phyloP scores from a whole-genome alignment of 2,113 vertebrate genomes.

The Hyperopisus bebe region DNA sequence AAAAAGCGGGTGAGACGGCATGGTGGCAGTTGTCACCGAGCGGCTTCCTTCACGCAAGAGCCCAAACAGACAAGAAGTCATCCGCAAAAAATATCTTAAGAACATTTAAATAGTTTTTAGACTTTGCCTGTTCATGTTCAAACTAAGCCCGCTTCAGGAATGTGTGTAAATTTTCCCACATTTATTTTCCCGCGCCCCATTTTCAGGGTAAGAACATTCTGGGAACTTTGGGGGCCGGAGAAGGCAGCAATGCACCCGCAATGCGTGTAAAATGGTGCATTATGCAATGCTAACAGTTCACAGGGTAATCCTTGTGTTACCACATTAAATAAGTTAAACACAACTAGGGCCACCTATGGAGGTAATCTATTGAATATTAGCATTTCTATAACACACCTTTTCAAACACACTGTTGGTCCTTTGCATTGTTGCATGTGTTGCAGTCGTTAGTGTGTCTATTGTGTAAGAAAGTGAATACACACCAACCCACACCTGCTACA shows the following conservation, averaged over 20 bases:
- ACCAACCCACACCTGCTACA: neutral
- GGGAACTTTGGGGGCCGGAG: neutral
- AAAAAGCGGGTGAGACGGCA: constrained; percentile 52
- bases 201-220: neutral
- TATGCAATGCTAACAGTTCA: neutral
- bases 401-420: neutral
- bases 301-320: neutral
- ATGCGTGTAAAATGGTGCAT: neutral
- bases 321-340: neutral
- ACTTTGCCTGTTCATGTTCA: neutral
- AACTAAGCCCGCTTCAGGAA: neutral
- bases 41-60: neutral
- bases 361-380: neutral
- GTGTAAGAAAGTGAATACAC: neutral
- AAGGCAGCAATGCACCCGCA: neutral
- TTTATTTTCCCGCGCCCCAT: neutral
- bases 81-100: neutral
- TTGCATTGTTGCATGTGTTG: neutral
- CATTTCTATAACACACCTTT: neutral
- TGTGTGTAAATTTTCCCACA: neutral
- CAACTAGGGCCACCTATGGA: neutral
- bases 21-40: constrained; percentile 30
- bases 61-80: neutral
- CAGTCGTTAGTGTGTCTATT: neutral
- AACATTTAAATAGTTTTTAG: neutral